These are phyloP conservation scores for Cryptoprocta ferox DNA, from an alignment of 2,797 vertebrate species.

Conservation along the genomic window DNA sequence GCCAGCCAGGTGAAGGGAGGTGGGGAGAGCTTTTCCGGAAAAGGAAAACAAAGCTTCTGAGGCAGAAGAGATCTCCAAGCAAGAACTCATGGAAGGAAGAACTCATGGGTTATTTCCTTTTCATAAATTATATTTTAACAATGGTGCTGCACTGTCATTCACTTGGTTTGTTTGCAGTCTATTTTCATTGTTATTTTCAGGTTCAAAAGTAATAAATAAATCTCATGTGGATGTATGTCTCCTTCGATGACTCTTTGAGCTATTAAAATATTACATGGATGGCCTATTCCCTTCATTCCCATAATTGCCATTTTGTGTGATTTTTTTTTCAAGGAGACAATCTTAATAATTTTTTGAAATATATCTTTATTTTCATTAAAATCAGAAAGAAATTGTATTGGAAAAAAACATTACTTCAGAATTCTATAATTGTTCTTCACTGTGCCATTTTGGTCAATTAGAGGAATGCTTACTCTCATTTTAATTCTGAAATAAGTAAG, in stretches of 20 bases:
- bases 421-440: background rate
- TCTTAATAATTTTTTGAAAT: background rate
- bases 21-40: background rate
- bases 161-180: background rate
- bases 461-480: background rate
- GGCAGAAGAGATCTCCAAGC: background rate
- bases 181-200: background rate
- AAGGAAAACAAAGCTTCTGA: background rate
- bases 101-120: background rate
- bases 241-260: background rate
- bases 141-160: background rate
- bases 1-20: background rate
- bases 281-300: background rate
- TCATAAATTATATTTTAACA: background rate
- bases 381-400: background rate
- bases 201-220: background rate
- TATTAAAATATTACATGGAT: background rate
- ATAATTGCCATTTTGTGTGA: background rate
- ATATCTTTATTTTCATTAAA: background rate
- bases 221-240: background rate
- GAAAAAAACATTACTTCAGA: background rate
- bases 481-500: background rate
- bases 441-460: background rate
- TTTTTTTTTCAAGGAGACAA: background rate
- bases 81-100: background rate